Percentiles rank a stretch among this genome's conserved stretches.
phyloP scores from a whole-genome alignment of 1,140 invertebrate species.

The Coptotermes formosanus region DNA sequence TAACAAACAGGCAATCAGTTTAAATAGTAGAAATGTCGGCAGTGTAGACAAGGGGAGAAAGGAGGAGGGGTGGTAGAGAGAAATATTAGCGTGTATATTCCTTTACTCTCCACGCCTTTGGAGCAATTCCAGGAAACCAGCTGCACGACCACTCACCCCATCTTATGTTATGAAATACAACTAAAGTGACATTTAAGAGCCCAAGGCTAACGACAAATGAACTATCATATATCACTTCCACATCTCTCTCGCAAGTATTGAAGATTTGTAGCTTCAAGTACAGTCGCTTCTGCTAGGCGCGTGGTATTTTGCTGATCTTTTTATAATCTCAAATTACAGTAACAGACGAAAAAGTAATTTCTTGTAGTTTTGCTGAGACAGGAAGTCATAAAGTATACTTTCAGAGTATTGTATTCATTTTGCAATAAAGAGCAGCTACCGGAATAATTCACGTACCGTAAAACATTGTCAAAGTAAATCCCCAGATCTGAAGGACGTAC shows the following conservation, averaged over 20 bases:
- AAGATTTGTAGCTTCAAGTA: neutral
- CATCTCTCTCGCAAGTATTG: neutral
- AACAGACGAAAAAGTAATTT: too few relatives aligned
- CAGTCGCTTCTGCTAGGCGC: neutral
- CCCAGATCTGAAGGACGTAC: too few relatives aligned
- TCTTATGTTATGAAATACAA: conserved; percentile 17
- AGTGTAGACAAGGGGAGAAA: neutral
- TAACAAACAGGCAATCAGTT: conserved; percentile 5
- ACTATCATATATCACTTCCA: conserved; percentile 15
- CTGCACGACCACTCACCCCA: conserved; percentile 6
- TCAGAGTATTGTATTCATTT: too few relatives aligned
- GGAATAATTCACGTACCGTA: too few relatives aligned
- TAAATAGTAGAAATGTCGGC: neutral
- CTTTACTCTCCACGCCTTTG: conserved; percentile 5
- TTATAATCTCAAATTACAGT: too few relatives aligned
- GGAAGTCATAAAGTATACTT: too few relatives aligned
- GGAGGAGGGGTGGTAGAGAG: neutral
- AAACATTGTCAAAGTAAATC: too few relatives aligned
- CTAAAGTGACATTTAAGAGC: conserved; percentile 18
- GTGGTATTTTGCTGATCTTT: too few relatives aligned
- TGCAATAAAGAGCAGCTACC: too few relatives aligned
- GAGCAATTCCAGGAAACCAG: conserved; percentile 3
- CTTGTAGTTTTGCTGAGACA: too few relatives aligned
- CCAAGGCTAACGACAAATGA: neutral
- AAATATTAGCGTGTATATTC: conserved; percentile 6